phyloP scores from a whole-genome alignment of 1,140 invertebrate genomes.

The Tetragnatha versicolor region DNA sequence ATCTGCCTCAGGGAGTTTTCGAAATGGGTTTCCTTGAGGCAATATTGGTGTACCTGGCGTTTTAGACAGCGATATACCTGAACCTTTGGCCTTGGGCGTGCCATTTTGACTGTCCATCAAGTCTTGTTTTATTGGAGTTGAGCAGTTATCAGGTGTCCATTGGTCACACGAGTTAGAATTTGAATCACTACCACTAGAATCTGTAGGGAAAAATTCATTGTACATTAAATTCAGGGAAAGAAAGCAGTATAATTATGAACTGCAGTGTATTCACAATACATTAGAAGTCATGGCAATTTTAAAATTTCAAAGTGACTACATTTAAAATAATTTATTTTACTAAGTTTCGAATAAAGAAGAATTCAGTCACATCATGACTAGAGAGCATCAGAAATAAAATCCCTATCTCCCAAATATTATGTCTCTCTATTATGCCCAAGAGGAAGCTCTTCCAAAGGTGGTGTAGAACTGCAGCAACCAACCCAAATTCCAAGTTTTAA shows the following conservation, averaged over 20 bases:
- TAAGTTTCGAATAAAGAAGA: no score
- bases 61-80: constrained; percentile 66
- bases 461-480: background rate
- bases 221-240: background rate
- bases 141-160: background rate
- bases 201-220: background rate
- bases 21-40: constrained; percentile 72
- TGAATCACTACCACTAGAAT: constrained; percentile 19
- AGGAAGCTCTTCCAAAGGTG: background rate
- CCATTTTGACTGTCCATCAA: background rate
- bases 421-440: no score
- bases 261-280: background rate
- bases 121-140: background rate
- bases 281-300: no score
- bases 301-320: no score
- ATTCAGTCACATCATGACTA: no score
- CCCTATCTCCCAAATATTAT: no score
- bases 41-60: constrained; percentile 79
- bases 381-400: no score
- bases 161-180: background rate
- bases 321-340: no score
- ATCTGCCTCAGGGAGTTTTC: constrained; percentile 70
- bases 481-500: background rate
- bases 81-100: background rate
- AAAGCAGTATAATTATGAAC: background rate